Evolutionary conservation across 1,140 invertebrate species (phyloP), one percentile per base, ranked within the genome.

Genomic region (Venturia canescens): DNA sequence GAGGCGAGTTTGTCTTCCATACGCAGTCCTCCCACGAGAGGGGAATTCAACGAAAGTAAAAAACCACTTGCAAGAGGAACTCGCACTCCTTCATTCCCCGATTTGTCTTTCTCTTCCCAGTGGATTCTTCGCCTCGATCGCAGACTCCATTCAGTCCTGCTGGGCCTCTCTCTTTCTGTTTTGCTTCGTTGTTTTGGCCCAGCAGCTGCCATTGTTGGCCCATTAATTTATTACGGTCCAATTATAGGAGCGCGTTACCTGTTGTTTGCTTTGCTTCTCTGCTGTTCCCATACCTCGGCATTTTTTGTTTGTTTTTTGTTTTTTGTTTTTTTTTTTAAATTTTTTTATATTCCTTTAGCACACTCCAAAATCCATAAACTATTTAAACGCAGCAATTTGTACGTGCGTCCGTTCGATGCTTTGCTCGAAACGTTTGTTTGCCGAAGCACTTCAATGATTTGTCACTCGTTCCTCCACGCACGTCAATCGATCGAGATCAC

Each of bases 181-280:
- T 85, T 83, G 79, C 80, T 53, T 74, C 79, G 74, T 89, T 88
- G 87, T 89, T 90, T 88, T 86, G 81, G 82, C 66, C 83, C 82
- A 78, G 31, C 23, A 21, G 53, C 31, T 50, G 21, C 78, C 83
- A 88, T 91, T 92, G 87, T 91, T 63, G 81, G 84, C 86, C 86
- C 91, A 91, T 91, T 91, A 92, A 91, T 91, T 89, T 90, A 91
- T 92, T 91, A 90, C 89, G 81, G 84, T 83, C 87, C 90, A 92
- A 91, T 92, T 92, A 92, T 90, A 84, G 85, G 21, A 50, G 72
- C 84, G 85, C 86, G 86, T 86, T 84, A 84, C 57, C 57, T 60
- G 57, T 60, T 60, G 31, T 63, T 77, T 34, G 31, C 31, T 7
- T 34, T 34, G 31, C 31, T 34, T 34, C 31, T 3, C 27, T 31